Evolutionary conservation across 2,113 vertebrate genomes (phyloP).

Genomic region (Rattus rattus): DNA sequence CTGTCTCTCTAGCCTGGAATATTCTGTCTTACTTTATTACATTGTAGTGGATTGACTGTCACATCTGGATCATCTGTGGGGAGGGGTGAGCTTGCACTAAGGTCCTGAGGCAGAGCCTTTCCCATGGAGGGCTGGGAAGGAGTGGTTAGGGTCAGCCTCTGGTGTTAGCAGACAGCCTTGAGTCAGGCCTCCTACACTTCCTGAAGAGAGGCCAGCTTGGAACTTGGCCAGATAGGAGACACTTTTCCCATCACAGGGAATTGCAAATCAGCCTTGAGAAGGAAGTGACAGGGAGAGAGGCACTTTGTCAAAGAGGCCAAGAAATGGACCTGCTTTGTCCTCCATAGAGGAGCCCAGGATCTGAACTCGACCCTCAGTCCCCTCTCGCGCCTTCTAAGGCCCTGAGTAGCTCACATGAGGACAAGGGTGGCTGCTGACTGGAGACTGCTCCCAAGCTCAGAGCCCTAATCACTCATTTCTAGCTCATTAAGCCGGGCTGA

Average conservation of each 20-base stretch:
- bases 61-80: accelerated
- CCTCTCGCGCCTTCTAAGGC: neutral
- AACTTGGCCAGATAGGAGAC: neutral
- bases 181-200: neutral
- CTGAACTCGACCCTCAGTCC: neutral
- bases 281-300: neutral
- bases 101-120: neutral
- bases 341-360: neutral
- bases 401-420: neutral
- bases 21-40: neutral
- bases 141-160: accelerated
- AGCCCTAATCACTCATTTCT: neutral
- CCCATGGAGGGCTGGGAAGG: accelerated
- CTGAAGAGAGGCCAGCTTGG: neutral
- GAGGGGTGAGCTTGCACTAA: accelerated
- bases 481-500: conserved; percentile 3
- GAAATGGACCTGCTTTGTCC: neutral
- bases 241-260: neutral
- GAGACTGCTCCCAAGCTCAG: too few species aligned
- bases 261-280: neutral
- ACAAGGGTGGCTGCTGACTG: neutral
- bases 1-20: neutral
- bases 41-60: neutral
- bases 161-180: neutral
- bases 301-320: neutral